These are phyloP conservation scores for Nomada ruficornis DNA, from an alignment of 2,888 invertebrate species.

Conservation along the genomic window DNA sequence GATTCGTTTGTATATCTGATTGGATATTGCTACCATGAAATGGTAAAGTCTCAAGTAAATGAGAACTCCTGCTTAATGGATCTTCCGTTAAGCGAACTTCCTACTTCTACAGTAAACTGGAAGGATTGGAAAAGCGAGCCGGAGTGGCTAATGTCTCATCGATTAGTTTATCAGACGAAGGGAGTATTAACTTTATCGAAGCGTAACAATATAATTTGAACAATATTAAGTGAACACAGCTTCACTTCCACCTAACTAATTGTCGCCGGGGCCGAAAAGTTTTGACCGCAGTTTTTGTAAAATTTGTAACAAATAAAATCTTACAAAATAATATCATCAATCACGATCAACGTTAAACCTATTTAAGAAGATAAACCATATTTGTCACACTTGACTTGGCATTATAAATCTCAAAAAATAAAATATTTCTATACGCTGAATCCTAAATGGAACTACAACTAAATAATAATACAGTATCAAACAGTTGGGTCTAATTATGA, in stretches of 20 bases:
- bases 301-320: background rate
- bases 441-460: too few species aligned
- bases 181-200: constrained; percentile 7
- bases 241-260: background rate
- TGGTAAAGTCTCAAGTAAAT: constrained; percentile 48
- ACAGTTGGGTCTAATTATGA: too few species aligned
- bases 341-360: too few species aligned
- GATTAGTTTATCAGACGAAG: constrained; percentile 24
- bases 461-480: too few species aligned
- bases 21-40: constrained; percentile 46
- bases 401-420: too few species aligned
- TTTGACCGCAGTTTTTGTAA: background rate
- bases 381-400: too few species aligned
- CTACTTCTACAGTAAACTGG: constrained; percentile 9
- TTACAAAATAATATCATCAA: too few species aligned
- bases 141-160: constrained; percentile 22
- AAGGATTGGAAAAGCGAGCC: constrained; percentile 34
- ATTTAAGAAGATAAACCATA: too few species aligned
- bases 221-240: background rate
- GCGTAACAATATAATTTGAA: constrained; percentile 2
- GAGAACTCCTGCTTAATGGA: constrained; percentile 56
- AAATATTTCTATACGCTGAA: too few species aligned
- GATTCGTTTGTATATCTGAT: constrained; percentile 58
- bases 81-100: constrained; percentile 50
- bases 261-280: background rate